A percentile compares a stretch with the other conserved stretches of the same genome.
Conservation (phyloP, 2,113 vertebrate species). For the Trichechus manatus region DNA sequence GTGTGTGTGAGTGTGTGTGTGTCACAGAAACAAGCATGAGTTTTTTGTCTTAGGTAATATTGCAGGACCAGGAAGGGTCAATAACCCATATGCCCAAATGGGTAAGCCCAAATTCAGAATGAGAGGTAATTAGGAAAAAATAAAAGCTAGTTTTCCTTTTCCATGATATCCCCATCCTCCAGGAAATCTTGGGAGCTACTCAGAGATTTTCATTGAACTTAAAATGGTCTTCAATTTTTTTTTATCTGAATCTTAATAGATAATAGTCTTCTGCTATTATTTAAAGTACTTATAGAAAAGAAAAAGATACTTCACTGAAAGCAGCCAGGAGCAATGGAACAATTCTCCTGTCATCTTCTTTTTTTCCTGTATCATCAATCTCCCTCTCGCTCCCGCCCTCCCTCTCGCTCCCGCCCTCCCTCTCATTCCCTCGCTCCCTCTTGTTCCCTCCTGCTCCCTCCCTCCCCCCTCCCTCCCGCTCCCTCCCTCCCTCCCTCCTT, state of each 20-base stretch:
- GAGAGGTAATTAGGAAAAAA: neutral
- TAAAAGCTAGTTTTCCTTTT: neutral
- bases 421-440: too few relatives aligned
- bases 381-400: neutral
- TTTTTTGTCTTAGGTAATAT: neutral
- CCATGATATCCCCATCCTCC: neutral
- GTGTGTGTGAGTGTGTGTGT: neutral
- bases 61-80: fast-evolving
- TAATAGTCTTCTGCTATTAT: neutral
- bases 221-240: neutral
- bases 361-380: neutral
- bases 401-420: too few relatives aligned
- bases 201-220: neutral
- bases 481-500: neutral
- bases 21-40: neutral
- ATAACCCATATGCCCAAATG: neutral
- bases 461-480: too few relatives aligned
- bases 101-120: neutral
- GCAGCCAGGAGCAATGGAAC: neutral
- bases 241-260: neutral
- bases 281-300: neutral
- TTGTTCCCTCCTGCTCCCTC: too few relatives aligned
- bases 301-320: neutral
- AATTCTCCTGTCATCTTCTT: neutral
- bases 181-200: neutral